Base-by-base conservation (phyloP, 2,113 vertebrate genomes). In the Nerophis ophidion region DNA sequence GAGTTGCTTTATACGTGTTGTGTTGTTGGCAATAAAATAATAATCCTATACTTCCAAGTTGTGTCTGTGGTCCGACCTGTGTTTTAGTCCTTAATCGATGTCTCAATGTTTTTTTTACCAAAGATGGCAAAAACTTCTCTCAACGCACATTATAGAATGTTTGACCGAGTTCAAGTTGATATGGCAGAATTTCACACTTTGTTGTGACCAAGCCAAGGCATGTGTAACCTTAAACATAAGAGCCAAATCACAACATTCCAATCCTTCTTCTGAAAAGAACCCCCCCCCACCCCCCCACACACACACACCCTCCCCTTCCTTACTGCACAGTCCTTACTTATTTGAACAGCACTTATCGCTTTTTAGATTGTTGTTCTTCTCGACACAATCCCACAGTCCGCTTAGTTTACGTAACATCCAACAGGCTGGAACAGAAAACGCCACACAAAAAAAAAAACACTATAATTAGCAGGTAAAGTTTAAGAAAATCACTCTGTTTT, bases 141-240 rank as follows among this genome's bases (percentile, higher is more conserved):
- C 10, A 9, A 8, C 10, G 2, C 38, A 40, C 38, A 8, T 9
- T 40, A 7, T 40, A 40, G 60, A 72, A 68, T 70, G 52, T 68
- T 61, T 81, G 72, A 57, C 57, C 61, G 70, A 64, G 81, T 81
- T 82, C 76, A 81, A 65, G 70, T 80, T 71, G 73, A 65, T 76
- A 83, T 75, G 44, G n/a, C 56, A 66, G 72, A 83, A 80, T 83
- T 78, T 85, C 68, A 75, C 69, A 84, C 68, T 72, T 66, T 0
- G 48, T 77, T 73, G 75, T 75, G 60, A 76, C 54, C 61, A 52
- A 60, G 60, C 56, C 48, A 13, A 57, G 61, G 59, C 61, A 72
- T 74, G 68, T 33, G 55, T 71, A 72, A 77, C 81, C 60, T 82
- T 71, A 75, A 77, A 81, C 68, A 61, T 49, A 44, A 67, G 72